Evolutionary conservation across 1,140 invertebrate species (phyloP), one percentile per base, ranked within the genome.

Genomic region (Ladona fulva): DNA sequence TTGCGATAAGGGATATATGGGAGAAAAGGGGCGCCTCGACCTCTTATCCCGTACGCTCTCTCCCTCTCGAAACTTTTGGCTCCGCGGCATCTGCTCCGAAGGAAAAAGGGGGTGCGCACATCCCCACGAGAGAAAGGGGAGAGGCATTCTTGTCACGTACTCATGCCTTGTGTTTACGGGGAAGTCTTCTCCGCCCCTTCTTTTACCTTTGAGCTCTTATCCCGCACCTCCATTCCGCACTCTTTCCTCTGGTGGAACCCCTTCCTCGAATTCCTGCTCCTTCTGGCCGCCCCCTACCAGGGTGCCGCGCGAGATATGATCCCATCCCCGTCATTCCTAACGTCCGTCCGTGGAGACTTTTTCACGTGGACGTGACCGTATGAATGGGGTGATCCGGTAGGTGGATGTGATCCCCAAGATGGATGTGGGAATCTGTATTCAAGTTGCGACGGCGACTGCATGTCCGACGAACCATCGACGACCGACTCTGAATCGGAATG

Each of bases 291-390:
- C 14, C 16, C 3, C 52, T 12, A 3, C 52, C 14, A 66, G 52
- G 29, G 29, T 37, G 29, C 29, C 29, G 29, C 29, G 29, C 29
- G 29, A 37, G 29, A 37, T 37, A 66, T 66, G n/a, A 16, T 66
- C 52, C 52, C 52, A 6, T 19, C 52, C 52, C 52, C 52, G 52
- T 22, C 52, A 66, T 66, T 66, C 52, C 52, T 16, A 66, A 66
- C 52, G 52, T 66, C n/a, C 52, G n/a, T 66, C 16, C 52, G n/a
- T 66, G 52, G 52, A 66, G 52, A 66, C 52, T 66, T 66, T 66
- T 66, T 66, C 52, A 66, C 52, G 52, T 16, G 52, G n/a, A 66
- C 52, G 52, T 66, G 52, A 66, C 52, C 52, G n/a, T 66, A 66
- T 66, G 52, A 66, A 66, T 66, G 52, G 52, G 52, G n/a, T 22